Base-by-base conservation (phyloP, 1,140 invertebrate species). In the Cephus cinctus region DNA sequence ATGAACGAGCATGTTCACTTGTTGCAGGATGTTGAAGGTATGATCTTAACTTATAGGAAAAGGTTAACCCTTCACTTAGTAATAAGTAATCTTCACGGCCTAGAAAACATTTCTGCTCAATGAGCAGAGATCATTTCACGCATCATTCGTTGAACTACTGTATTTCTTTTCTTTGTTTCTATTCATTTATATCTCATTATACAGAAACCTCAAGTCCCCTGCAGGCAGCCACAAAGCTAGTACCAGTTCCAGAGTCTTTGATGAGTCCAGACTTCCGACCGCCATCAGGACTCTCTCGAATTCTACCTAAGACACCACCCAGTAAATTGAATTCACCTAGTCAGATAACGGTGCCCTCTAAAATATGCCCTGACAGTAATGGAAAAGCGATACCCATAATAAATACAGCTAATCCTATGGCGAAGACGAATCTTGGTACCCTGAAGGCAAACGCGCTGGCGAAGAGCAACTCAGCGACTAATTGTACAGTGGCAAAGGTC, bases 191-290 rank as follows among this genome's bases (percentile, higher is more conserved):
- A 39, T 19, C 22, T 25, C n/a, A 35, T 32, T 9, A 20, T n/a
- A n/a, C 42, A 73, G 71, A 73, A 55, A 71, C 65, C 45, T 69
- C 72, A 36, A 86, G 84, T 58, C 86, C 88, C 2, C 63, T 92
- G 39, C 86, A 88, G 63, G 88, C 88, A 27, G 86, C 89, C 30
- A 88, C 87, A 1, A 90, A 90, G 72, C 84, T 92, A 74, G 86
- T 93, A 1, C 90, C 89, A 2, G 88, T 92, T 23, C 89, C 89
- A 5, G 90, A 93, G 63, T 88, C 88, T 1, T 72, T 91, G 0
- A 90, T 90, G 85, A 90, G 88, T 69, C 89, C 89, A 2, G 87
- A 90, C 69, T 88, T 88, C 62, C 76, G 83, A 56, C 81, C 83
- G 47, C 65, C 78, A 12, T 73, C 69, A 5, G 71, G 71, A 21